Evolutionary conservation across 2,888 invertebrate genomes (phyloP).

Genomic region (Pyrrhia umbra): DNA sequence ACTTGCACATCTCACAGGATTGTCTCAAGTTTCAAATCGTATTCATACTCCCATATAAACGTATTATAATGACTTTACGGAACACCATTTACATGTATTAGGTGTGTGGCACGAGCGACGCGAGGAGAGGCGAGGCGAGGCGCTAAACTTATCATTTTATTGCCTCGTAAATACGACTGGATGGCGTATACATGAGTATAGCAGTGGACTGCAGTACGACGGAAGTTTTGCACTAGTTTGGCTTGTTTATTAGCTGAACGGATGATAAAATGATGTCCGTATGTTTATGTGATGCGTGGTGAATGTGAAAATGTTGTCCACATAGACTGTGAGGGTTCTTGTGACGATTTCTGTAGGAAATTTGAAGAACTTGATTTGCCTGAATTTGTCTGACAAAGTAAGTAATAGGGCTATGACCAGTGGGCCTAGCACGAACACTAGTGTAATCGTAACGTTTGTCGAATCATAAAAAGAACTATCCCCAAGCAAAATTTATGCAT

Average conservation of each 20-base stretch:
- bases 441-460: too few relatives aligned
- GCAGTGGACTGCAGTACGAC: conserved; percentile 40
- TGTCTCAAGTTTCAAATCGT: conserved; percentile 35
- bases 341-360: too few relatives aligned
- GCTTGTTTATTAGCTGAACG: conserved; percentile 11
- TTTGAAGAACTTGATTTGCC: too few relatives aligned
- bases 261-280: background rate
- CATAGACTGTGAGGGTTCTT: too few relatives aligned
- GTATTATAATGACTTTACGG: conserved; percentile 48
- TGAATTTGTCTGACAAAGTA: too few relatives aligned
- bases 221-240: conserved; percentile 24
- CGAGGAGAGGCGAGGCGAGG: conserved; percentile 56
- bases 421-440: too few relatives aligned
- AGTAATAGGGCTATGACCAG: too few relatives aligned
- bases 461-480: too few relatives aligned
- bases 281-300: background rate
- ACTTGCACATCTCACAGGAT: conserved; percentile 11
- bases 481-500: too few relatives aligned
- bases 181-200: conserved; percentile 68
- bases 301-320: background rate
- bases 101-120: conserved; percentile 25
- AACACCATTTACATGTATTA: conserved; percentile 53
- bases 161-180: conserved; percentile 70
- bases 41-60: conserved; percentile 32
- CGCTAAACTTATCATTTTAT: conserved; percentile 77